Evolutionary conservation across 53 echinoderm and acorn worm genomes (phyloP).

Genomic region (Holothuria scabra): DNA sequence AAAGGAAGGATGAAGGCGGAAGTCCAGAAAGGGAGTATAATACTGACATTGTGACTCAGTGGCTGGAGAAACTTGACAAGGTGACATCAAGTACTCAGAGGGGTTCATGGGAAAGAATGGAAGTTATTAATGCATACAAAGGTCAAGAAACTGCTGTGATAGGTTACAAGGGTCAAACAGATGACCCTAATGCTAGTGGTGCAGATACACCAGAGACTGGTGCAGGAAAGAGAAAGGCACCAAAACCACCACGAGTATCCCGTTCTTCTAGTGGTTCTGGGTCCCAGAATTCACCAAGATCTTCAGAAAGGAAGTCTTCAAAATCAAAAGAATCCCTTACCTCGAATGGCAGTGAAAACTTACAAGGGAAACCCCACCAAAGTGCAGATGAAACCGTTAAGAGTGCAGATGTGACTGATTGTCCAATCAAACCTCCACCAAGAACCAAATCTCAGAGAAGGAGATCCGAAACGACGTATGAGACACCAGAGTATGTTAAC

Average conservation of each 20-base stretch:
- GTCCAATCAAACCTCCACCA: slow-evolving; percentile 25
- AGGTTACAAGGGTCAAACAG: slow-evolving; percentile 28
- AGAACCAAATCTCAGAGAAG: slow-evolving; percentile 31
- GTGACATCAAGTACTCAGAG: slow-evolving; percentile 42
- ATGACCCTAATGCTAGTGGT: background rate
- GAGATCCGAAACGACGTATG: slow-evolving; percentile 17
- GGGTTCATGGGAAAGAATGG: slow-evolving; percentile 80
- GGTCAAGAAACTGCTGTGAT: slow-evolving; percentile 87
- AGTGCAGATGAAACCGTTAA: background rate
- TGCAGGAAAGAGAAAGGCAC: slow-evolving; percentile 74
- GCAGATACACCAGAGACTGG: background rate
- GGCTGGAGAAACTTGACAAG: slow-evolving; percentile 67
- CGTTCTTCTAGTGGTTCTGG: slow-evolving; percentile 41
- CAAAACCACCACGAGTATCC: slow-evolving; percentile 63
- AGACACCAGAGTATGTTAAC: slow-evolving; percentile 46
- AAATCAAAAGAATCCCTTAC: background rate
- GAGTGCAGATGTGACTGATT: background rate
- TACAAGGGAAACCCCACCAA: background rate
- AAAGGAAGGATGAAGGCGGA: slow-evolving; percentile 68
- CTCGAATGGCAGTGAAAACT: background rate
- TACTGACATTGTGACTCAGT: slow-evolving; percentile 79
- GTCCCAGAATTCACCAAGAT: background rate
- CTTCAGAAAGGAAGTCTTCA: background rate
- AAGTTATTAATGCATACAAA: slow-evolving; percentile 94
- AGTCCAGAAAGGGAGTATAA: slow-evolving; percentile 93